A percentile compares a stretch with the other conserved stretches of the same genome.
phyloP scores from a whole-genome alignment of 2,113 vertebrate genomes.

The Sinocyclocheilus rhinocerous region DNA sequence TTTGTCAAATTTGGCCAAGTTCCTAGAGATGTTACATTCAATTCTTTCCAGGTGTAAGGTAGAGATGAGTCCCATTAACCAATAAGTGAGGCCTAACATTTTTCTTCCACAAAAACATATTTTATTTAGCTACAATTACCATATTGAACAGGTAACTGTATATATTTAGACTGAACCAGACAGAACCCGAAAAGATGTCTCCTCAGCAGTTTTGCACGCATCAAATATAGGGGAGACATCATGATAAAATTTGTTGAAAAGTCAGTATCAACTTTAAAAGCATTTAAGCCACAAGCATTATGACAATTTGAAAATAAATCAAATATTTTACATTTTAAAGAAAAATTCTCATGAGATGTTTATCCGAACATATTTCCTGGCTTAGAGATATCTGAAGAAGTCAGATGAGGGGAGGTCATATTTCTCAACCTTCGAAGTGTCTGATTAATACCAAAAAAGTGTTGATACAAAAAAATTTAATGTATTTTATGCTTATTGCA shows the following conservation, averaged over 20 bases:
- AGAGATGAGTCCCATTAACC: background rate
- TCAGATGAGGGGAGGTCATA: too few species aligned
- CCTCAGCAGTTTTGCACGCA: too few species aligned
- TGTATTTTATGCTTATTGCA: background rate
- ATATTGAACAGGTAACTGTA: background rate
- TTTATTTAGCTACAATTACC: background rate
- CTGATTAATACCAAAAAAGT: too few species aligned
- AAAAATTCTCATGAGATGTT: background rate
- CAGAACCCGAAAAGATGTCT: too few species aligned
- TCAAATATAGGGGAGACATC: too few species aligned
- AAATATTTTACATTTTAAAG: background rate
- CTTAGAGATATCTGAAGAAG: constrained; percentile 4
- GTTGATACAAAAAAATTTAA: too few species aligned
- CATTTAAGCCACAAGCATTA: background rate
- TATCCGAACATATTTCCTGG: background rate
- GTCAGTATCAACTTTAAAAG: background rate
- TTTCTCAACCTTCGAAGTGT: background rate
- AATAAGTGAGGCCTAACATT: background rate
- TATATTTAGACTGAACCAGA: background rate
- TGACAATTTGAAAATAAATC: background rate
- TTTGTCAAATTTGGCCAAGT: background rate
- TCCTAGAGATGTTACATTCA: background rate
- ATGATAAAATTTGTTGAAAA: background rate
- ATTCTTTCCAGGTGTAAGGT: background rate
- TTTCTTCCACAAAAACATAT: background rate